These are phyloP conservation scores for Theocolax elegans DNA, from an alignment of 1,140 invertebrate genomes.

Conservation along the genomic window DNA sequence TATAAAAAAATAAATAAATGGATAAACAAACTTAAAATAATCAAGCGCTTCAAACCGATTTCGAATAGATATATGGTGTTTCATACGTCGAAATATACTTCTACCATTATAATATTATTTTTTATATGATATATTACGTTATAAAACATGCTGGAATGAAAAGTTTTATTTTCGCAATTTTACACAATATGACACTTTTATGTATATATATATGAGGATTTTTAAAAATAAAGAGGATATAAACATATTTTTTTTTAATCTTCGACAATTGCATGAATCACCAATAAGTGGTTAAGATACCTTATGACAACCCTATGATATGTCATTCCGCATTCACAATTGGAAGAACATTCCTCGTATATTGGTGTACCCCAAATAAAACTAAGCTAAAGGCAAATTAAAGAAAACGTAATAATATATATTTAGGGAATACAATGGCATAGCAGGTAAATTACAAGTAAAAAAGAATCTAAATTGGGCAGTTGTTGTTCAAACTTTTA, in stretches of 20 bases:
- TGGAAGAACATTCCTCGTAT: constrained; percentile 67
- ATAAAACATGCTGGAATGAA: neutral
- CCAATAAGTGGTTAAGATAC: neutral
- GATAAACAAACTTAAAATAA: neutral
- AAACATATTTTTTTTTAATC: too few species aligned
- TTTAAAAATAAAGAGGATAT: too few species aligned
- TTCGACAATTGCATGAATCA: constrained; percentile 16
- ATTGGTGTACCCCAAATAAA: constrained; percentile 53
- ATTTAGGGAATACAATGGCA: neutral
- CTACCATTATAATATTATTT: neutral
- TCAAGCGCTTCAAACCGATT: too few species aligned
- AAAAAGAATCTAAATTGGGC: too few species aligned
- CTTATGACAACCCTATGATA: constrained; percentile 11
- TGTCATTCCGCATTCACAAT: constrained; percentile 67
- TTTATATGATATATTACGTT: too few species aligned
- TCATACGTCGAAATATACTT: constrained; percentile 9
- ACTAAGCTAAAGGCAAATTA: constrained; percentile 45
- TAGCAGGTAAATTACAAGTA: neutral
- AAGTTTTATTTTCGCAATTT: too few species aligned
- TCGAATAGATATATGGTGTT: neutral
- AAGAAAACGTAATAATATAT: constrained; percentile 41
- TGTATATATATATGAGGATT: too few species aligned
- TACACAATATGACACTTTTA: too few species aligned
- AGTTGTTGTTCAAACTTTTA: too few species aligned
- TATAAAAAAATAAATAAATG: constrained; percentile 9